Base-by-base conservation (phyloP, 2,888 invertebrate genomes). In the Atrina japonica region DNA sequence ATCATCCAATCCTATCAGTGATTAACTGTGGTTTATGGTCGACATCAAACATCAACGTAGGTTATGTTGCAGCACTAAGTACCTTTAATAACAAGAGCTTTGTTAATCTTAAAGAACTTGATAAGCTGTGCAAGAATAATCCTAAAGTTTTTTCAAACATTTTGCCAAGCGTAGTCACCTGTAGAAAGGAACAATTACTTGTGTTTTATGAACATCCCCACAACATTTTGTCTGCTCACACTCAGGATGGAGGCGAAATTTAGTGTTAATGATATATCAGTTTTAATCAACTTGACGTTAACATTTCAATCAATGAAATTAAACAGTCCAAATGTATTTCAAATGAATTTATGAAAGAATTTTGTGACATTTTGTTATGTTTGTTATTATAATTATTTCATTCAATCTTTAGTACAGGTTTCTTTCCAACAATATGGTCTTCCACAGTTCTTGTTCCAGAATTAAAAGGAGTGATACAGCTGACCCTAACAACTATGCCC, bases 61-160 rank as follows among this genome's bases (percentile, higher is more conserved):
- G 9, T 11, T 35, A 58, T 58, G 40, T 23, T 40, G 25, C 41
- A 23, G 58, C 58, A 21, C 41, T 58, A 11, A 35, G 41, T 9
- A 40, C 18, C 6, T 58, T 58, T 58, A 58, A 58, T 18, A 41
- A 58, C 16, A 58, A 58, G 35, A 30, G 18, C n/a, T 35, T 58
- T n/a, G 41, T 0, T 30, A 58, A 58, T 58, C 40, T 23, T 23
- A 25, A 40, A n/a, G 6, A 58, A 40, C 16, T 58, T 14, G 25
- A 25, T 40, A 14, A 40, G 3, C 25, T 43, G 21, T 18, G 58
- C 18, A 58, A 11, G 18, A 30, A 58, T 6, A 58, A 58, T 23
- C 58, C 58, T 3, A 58, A 43, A 40, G 41, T 14, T 40, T 58
- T 18, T 41, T 40, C 41, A 43, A 58, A n/a, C 41, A 18, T 11